Evolutionary conservation across 2,797 vertebrate species (phyloP).

Genomic region (Enteromius anoplus): DNA sequence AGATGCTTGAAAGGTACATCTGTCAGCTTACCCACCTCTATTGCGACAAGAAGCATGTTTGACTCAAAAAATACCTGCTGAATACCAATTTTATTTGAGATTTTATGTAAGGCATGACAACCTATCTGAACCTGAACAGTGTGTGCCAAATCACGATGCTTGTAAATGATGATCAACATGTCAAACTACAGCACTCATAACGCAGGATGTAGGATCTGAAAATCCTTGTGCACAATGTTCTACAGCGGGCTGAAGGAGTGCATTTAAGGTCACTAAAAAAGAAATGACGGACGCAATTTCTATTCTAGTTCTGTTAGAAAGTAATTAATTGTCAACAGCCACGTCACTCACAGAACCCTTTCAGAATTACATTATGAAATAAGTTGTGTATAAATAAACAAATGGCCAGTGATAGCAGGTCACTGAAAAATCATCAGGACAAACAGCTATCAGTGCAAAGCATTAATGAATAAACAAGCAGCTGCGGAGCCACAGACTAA

Average conservation of each 20-base stretch:
- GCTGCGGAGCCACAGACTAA: background rate
- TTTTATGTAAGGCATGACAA: background rate
- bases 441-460: conserved; percentile 3
- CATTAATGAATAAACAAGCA: background rate
- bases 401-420: conserved; percentile 12
- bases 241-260: conserved; percentile 10
- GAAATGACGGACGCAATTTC: conserved; percentile 1
- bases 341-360: background rate
- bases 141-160: background rate
- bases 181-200: conserved; percentile 9
- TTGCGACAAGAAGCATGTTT: conserved; percentile 51
- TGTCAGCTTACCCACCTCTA: background rate
- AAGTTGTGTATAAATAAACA: background rate
- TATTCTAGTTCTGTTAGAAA: conserved; percentile 1
- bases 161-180: conserved; percentile 23
- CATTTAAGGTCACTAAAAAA: background rate
- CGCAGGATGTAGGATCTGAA: background rate
- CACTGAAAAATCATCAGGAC: conserved; percentile 8
- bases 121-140: background rate
- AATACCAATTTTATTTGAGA: conserved; percentile 55
- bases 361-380: background rate
- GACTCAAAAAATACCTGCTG: conserved; percentile 69
- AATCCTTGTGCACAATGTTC: background rate
- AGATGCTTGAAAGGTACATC: background rate
- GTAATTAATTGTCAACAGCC: background rate